Evolutionary conservation across 2,113 vertebrate species (phyloP), one percentile per base, ranked within the genome.

Genomic region (Ivindomyrus marchei): DNA sequence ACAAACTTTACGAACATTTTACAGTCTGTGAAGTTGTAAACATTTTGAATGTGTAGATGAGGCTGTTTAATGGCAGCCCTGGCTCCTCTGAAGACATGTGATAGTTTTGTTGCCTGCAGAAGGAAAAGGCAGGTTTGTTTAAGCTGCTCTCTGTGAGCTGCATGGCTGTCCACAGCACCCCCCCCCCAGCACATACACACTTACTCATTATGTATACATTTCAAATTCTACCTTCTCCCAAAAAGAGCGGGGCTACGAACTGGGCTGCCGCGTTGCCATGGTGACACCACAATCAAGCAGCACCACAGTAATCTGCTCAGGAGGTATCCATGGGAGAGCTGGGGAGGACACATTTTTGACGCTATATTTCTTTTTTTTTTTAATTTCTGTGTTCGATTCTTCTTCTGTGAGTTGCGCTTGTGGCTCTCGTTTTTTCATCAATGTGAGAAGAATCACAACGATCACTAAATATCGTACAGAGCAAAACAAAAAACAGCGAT

Each of bases 231-330:
- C 77, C 89, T 56, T 86, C 56, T 62, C 50, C 52, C 83, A 27
- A 80, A 58, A 27, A 90, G 47, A 66, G 50, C 7, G 11, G 83
- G 77, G 83, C 24, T 45, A 45, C 31, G 19, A 86, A 36, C 53
- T 85, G 77, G 50, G 47, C 80, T 85, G 74, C 50, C 27, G n/a
- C 46, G 83, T 90, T 90, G 53, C 84, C 84, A 87, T 87, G 58
- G 56, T n/a, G 45, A 90, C 36, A 46, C 83, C 58, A 87, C 83
- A 66, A 70, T 74, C 89, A 85, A 50, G 56, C 53, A 85, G 56
- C 77, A 85, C 83, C 77, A 24, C 39, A 62, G 52, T 58, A 87
- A 87, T 87, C 85, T 87, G 50, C 85, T 52, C 31, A 87, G 85
- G 27, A 42, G 53, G 52, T 62, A 74, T 90, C 70, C 88, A 70